These are phyloP conservation scores for Callimorpha dominula DNA, from an alignment of 2,888 invertebrate genomes.

Conservation along the genomic window DNA sequence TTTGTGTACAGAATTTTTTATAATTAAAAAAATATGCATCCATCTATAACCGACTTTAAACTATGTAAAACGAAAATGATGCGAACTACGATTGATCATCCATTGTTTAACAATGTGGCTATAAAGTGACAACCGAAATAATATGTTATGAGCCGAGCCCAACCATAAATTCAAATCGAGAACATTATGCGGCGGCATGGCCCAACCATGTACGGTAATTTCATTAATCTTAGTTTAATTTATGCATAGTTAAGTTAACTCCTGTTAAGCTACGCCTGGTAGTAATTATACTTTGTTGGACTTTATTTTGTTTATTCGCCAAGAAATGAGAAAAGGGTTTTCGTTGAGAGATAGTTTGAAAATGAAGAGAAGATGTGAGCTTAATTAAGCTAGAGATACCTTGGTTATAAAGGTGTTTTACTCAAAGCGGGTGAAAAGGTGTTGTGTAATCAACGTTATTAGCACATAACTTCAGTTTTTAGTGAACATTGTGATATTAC, in stretches of 20 bases:
- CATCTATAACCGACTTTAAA: too few relatives aligned
- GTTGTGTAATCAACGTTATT: background rate
- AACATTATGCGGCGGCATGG: conserved; percentile 62
- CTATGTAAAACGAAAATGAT: too few relatives aligned
- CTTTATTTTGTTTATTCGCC: conserved; percentile 42
- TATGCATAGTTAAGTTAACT: conserved; percentile 61
- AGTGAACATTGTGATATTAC: background rate
- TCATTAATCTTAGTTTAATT: conserved; percentile 66
- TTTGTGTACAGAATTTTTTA: too few relatives aligned
- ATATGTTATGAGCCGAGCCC: conserved; percentile 10
- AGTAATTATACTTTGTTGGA: conserved; percentile 43
- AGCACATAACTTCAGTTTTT: background rate
- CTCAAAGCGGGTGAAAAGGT: background rate
- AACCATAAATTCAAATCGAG: conserved; percentile 62
- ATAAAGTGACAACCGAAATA: conserved; percentile 19
- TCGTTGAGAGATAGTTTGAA: background rate
- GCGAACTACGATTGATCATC: background rate
- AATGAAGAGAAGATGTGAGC: background rate
- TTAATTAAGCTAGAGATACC: background rate
- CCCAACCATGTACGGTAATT: conserved; percentile 55
- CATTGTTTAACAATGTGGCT: conserved; percentile 15
- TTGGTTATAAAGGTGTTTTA: background rate
- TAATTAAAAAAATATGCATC: too few relatives aligned
- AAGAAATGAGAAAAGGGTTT: conserved; percentile 5
- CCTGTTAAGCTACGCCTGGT: conserved; percentile 39